Evolutionary conservation across 2,888 invertebrate genomes (phyloP).

Genomic region (Eupeodes luniger): DNA sequence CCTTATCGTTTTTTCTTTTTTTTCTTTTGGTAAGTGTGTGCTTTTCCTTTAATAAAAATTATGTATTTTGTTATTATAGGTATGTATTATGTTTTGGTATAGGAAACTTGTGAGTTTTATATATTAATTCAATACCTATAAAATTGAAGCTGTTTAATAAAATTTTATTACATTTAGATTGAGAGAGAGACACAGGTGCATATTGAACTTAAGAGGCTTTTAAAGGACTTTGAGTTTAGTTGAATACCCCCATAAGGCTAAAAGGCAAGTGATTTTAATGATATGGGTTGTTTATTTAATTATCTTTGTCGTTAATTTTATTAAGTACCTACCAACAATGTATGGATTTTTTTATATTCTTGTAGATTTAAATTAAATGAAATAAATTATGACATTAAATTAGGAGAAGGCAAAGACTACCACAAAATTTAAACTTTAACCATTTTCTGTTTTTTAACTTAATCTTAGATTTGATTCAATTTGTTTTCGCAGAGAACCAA

Average conservation of each 20-base stretch:
- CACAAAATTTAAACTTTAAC: too few species aligned
- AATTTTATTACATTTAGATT: slow-evolving; percentile 16
- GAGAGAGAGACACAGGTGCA: slow-evolving; percentile 15
- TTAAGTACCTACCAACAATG: too few species aligned
- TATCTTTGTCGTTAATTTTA: neutral
- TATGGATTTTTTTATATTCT: too few species aligned
- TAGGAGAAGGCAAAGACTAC: too few species aligned
- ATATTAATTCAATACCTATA: neutral
- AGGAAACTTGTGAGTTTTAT: neutral
- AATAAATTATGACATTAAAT: too few species aligned
- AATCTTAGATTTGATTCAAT: too few species aligned
- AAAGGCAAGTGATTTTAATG: neutral
- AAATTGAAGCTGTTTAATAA: neutral
- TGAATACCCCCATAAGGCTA: too few species aligned
- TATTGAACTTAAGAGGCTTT: slow-evolving; percentile 6
- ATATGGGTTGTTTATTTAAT: neutral
- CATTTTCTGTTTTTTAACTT: too few species aligned
- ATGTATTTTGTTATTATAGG: neutral
- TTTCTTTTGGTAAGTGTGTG: too few species aligned
- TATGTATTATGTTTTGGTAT: neutral
- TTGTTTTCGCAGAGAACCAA: too few species aligned
- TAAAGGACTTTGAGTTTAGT: neutral
- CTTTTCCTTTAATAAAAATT: neutral
- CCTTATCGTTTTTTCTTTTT: slow-evolving; percentile 15
- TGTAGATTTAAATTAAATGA: too few species aligned